Evolutionary conservation across 2,113 vertebrate species (phyloP).

Genomic region (Siniperca chuatsi): DNA sequence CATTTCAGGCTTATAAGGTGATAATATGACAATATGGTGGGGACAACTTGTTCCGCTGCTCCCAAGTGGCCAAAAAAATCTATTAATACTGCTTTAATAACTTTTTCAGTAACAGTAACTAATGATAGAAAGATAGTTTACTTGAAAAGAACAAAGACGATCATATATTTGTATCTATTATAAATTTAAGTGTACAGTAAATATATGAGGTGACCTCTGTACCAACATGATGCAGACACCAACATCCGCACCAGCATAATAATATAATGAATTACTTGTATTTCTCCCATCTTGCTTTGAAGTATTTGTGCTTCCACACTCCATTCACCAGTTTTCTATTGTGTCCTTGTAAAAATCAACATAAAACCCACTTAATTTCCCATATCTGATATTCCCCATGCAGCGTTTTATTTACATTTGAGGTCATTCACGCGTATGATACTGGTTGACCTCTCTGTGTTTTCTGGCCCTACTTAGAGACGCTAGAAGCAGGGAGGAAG

Average conservation of each 20-base stretch:
- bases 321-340: background rate
- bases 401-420: constrained; percentile 35
- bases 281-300: constrained; percentile 1
- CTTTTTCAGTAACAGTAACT: too few species aligned
- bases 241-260: background rate
- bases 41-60: background rate
- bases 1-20: background rate
- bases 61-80: background rate
- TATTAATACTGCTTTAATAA: too few species aligned
- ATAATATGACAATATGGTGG: background rate
- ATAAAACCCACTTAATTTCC: constrained; percentile 29
- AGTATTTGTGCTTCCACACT: constrained; percentile 16
- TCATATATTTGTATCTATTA: background rate
- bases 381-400: constrained; percentile 29
- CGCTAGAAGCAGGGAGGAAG: constrained; percentile 23
- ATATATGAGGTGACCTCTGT: background rate
- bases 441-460: constrained; percentile 49
- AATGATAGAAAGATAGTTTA: background rate
- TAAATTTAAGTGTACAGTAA: background rate
- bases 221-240: background rate
- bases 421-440: constrained; percentile 31
- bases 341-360: constrained; percentile 15
- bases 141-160: background rate
- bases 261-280: background rate
- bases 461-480: constrained; percentile 41